A percentile compares a stretch with the other conserved stretches of the same genome.
Evolutionary conservation across 1,140 invertebrate genomes (phyloP).

Genomic region (Lasaia peninsularis): DNA sequence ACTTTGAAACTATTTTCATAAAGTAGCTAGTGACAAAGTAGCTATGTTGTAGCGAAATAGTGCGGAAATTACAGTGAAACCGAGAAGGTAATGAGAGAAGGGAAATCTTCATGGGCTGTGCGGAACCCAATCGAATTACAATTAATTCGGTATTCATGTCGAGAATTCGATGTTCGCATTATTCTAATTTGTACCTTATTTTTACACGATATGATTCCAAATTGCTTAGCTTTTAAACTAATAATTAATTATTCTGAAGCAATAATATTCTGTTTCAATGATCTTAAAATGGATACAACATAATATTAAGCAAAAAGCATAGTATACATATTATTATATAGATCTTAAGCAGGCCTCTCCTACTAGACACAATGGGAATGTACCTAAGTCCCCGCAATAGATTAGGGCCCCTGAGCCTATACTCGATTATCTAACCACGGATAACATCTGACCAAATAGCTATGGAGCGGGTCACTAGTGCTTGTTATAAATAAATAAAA

Average conservation of each 20-base stretch:
- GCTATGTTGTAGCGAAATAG: slow-evolving; percentile 1
- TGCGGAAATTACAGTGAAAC: slow-evolving; percentile 7
- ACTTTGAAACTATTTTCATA: no score
- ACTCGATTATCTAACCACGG: no score
- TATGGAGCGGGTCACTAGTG: no score
- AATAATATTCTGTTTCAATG: neutral
- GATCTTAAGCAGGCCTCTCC: no score
- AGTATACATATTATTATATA: no score
- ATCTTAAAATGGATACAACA: neutral
- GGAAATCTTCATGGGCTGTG: neutral
- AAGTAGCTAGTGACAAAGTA: neutral
- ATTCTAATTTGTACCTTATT: slow-evolving; percentile 1
- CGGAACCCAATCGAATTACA: slow-evolving; percentile 5
- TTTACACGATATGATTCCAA: neutral
- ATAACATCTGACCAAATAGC: no score
- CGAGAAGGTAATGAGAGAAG: slow-evolving; percentile 6
- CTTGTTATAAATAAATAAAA: no score
- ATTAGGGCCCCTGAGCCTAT: no score
- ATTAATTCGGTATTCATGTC: slow-evolving; percentile 9
- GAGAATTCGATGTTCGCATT: neutral
- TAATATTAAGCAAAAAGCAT: no score
- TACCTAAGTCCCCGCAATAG: no score
- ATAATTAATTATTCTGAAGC: neutral
- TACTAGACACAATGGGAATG: no score
- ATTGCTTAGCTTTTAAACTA: neutral